Conservation (phyloP, 1,140 invertebrate genomes). For the Drepana arcuata region DNA sequence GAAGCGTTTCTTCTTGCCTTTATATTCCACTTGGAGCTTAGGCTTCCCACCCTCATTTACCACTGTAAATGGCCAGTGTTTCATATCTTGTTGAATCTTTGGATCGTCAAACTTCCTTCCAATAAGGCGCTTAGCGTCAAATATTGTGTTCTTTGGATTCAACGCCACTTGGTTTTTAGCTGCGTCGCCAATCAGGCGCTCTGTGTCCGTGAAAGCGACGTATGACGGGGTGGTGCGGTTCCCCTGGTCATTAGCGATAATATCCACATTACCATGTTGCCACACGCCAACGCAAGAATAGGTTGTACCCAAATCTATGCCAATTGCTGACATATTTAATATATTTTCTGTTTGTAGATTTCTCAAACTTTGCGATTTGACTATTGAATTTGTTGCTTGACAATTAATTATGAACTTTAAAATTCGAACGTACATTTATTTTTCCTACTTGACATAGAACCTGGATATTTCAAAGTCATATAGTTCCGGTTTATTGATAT, state of each 20-base stretch:
- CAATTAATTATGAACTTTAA: no score
- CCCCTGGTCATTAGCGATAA: slow-evolving; percentile 95
- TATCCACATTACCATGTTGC: slow-evolving; percentile 91
- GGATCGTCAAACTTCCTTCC: slow-evolving; percentile 80
- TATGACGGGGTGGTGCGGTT: slow-evolving; percentile 93
- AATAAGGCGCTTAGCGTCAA: slow-evolving; percentile 75
- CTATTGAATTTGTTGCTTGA: no score
- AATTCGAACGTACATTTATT: no score
- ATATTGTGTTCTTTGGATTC: slow-evolving; percentile 67
- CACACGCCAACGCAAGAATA: slow-evolving; percentile 88
- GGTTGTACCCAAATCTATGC: slow-evolving; percentile 86
- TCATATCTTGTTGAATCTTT: slow-evolving; percentile 82
- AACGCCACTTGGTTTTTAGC: slow-evolving; percentile 79
- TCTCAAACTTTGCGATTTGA: no score
- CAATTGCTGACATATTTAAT: slow-evolving; percentile 78
- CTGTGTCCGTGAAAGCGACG: slow-evolving; percentile 89
- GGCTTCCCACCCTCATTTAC: slow-evolving; percentile 77
- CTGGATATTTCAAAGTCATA: no score
- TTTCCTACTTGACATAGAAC: no score
- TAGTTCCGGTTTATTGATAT: no score
- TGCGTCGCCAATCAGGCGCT: slow-evolving; percentile 81
- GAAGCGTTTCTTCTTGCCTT: slow-evolving; percentile 81
- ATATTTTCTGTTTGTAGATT: no score
- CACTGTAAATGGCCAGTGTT: slow-evolving; percentile 84
- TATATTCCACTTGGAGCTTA: slow-evolving; percentile 81